Evolutionary conservation across 1,140 invertebrate species (phyloP), one percentile per base, ranked within the genome.

Genomic region (Acromyrmex charruanus): DNA sequence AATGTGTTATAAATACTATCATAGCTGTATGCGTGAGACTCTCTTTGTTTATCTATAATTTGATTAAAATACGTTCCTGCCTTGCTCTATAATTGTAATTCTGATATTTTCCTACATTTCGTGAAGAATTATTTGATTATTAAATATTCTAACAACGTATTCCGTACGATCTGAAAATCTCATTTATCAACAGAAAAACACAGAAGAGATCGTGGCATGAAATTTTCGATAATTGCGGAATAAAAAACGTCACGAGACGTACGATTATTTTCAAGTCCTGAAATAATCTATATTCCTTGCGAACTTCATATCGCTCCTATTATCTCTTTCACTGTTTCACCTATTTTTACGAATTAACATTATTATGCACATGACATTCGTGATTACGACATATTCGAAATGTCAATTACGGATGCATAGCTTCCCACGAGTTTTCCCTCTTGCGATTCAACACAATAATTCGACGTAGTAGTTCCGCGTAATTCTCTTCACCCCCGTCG

Each of bases 141-240:
- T 59, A 59, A 75, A 75, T 59, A 75, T 75, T 75, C 7, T 75
- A 75, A 75, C 72, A n/a, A 58, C 59, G 31, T 39, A 59, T 59
- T 44, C 3, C 55, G 31, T 59, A 39, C 53, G 1, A 77, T 75
- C 53, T 35, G n/a, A 77, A 77, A 77, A 44, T 77, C 28, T 75
- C 31, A 16, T 59, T 59, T 59, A 77, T 44, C 53, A 63, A 65
- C 59, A 63, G 6, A 28, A 65, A 65, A 63, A 44, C 14, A 28
- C 7, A 18, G 35, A 28, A 31, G 3, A 65, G 39, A 65, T 25
- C 16, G 35, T 14, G 25, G 21, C 3, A 74, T 55, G 6, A 74
- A 74, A n/a, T 74, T 74, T 44, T 74, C 71, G 28, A 28, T 69
- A 69, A 69, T 44, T 75, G 72, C 35, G 31, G 12, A 75, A 18